Percentiles rank a stretch among this genome's conserved stretches.
Conservation (phyloP, 2,888 invertebrate genomes). For the Morinoia aosen region DNA sequence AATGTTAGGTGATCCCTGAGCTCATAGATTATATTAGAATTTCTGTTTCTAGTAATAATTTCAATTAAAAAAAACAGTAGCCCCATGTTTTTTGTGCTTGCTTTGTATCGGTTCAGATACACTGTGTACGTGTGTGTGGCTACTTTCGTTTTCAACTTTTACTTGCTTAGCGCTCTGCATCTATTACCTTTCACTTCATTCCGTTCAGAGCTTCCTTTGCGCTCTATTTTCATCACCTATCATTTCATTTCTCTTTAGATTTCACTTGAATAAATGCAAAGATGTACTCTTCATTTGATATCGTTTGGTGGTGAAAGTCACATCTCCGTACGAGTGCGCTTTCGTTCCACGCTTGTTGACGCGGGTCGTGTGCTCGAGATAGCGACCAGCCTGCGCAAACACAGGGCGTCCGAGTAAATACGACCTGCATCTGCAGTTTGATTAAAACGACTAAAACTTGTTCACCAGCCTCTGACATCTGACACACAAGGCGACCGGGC, state of each 20-base stretch:
- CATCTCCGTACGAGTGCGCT: not conserved
- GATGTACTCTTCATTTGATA: not conserved
- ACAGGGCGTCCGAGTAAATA: not conserved
- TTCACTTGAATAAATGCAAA: not conserved
- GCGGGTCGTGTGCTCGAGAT: not conserved
- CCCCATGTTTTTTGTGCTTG: not conserved
- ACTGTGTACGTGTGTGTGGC: not conserved
- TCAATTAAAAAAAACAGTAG: not conserved
- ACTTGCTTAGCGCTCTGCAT: not conserved
- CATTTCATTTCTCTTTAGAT: not conserved
- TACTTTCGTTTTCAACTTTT: not conserved
- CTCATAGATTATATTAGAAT: not conserved
- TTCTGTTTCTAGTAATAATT: not conserved
- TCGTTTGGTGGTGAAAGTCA: not conserved
- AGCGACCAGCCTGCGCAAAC: not conserved
- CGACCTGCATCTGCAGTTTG: not conserved
- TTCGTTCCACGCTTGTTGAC: not conserved
- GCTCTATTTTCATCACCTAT: not conserved
- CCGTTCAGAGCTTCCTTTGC: too few species aligned
- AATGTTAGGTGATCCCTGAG: not conserved
- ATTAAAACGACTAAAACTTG: too few species aligned
- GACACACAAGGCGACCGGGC: not conserved
- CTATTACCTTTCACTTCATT: too few species aligned
- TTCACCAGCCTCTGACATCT: not conserved
- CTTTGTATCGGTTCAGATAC: too few species aligned